Base-by-base conservation (phyloP, 2,888 invertebrate genomes). In the Buathra laborator region DNA sequence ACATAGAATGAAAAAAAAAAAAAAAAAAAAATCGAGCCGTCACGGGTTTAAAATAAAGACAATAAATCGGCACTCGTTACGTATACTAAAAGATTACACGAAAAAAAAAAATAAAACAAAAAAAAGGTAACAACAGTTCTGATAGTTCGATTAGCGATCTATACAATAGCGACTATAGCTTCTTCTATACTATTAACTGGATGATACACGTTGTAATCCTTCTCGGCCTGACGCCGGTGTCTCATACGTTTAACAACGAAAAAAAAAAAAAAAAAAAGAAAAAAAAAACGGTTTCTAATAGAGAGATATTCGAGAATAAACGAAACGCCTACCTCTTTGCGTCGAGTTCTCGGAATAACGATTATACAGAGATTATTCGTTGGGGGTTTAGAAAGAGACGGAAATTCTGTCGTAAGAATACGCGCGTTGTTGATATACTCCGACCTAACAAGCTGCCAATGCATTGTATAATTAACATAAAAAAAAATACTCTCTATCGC, bases 1-100 rank as follows among this genome's bases (percentile, higher is more conserved):
- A 81, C 83, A 86, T 78, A 84, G 64, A 76, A 62, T 71, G 66
- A 84, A 80, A 81, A 74, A 62, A 84, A 67, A 76, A 62, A 74
- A 56, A 84, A 79, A 81, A 74, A 62, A 74, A 62, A 83, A 81
- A 81, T 78, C 75, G 71, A 79, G 70, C 75, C 70, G 78, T 81
- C 82, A 85, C 81, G 85, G 84, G 75, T 76, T 82, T 29, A 70
- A 79, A 67, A 72, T 74, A 46, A 79, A 76, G 79, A 85, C 82
- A 82, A 85, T 85, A 79, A 85, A 83, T 74, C 70, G 77, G 72
- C 72, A 82, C 72, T 75, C 74, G 78, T 81, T 64, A 72, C 79
- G 75, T 83, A 46, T 80, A 75, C 48, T 66, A 70, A 74, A 79
- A 64, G 53, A 72, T 6, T 44, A 37, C 56, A 67, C 32, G 43